Evolutionary conservation across 1,140 invertebrate genomes (phyloP).

Genomic region (Asbolus verrucosus): DNA sequence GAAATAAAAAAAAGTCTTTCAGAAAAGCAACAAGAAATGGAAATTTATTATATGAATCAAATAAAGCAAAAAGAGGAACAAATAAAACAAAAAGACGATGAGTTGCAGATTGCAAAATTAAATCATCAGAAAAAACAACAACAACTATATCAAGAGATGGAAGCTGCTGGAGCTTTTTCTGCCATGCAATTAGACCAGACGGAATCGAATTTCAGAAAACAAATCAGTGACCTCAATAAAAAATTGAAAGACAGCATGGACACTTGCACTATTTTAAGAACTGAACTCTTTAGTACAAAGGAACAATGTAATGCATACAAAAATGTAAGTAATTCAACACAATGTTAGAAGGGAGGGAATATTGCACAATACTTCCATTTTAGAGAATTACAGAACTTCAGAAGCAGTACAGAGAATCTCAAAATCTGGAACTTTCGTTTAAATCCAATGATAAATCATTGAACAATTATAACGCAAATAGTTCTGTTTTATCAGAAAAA

Average conservation of each 20-base stretch:
- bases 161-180: constrained; percentile 38
- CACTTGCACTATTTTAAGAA: constrained; percentile 40
- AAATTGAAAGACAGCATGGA: constrained; percentile 40
- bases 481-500: no score
- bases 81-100: constrained; percentile 35
- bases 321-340: no score
- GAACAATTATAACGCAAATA: background rate
- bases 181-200: constrained; percentile 42
- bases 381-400: constrained; percentile 4
- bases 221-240: constrained; percentile 33
- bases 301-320: constrained; percentile 17
- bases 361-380: background rate
- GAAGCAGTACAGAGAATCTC: background rate
- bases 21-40: constrained; percentile 1
- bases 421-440: background rate
- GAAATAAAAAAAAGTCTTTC: constrained; percentile 3
- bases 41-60: background rate
- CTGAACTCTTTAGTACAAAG: constrained; percentile 28
- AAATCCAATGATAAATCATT: background rate
- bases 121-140: constrained; percentile 6
- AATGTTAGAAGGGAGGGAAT: no score
- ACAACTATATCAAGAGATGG: constrained; percentile 31
- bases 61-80: constrained; percentile 23
- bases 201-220: constrained; percentile 31
- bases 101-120: constrained; percentile 3